A percentile compares a stretch with the other conserved stretches of the same genome.
Evolutionary conservation across 92 coral and sea anemone genomes (phyloP).

Genomic region (Micromussa lordhowensis): DNA sequence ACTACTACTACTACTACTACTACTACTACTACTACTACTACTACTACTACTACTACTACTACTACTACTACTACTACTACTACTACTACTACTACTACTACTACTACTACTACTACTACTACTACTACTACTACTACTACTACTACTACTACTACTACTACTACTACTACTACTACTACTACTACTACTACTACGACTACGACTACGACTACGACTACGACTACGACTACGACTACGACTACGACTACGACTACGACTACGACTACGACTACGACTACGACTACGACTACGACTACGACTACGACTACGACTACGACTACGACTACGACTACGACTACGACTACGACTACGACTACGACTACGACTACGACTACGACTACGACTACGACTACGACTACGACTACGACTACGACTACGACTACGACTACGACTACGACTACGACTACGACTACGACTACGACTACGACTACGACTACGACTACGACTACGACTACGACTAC

Average conservation of each 20-base stretch:
- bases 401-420: neutral
- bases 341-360: neutral
- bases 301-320: neutral
- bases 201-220: neutral
- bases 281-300: no score
- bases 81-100: no score
- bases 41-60: neutral
- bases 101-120: neutral
- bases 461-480: neutral
- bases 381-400: neutral
- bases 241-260: neutral
- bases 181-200: neutral
- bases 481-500: neutral
- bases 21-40: conserved; percentile 1
- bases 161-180: neutral
- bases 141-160: neutral
- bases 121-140: neutral
- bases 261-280: neutral
- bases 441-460: neutral
- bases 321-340: neutral
- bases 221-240: neutral
- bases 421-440: neutral
- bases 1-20: conserved; percentile 1
- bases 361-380: neutral
- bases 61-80: neutral